A percentile compares a stretch with the other conserved stretches of the same genome.
These are phyloP conservation scores for Eulithis prunata DNA, from an alignment of 2,888 invertebrate genomes.

Conservation along the genomic window DNA sequence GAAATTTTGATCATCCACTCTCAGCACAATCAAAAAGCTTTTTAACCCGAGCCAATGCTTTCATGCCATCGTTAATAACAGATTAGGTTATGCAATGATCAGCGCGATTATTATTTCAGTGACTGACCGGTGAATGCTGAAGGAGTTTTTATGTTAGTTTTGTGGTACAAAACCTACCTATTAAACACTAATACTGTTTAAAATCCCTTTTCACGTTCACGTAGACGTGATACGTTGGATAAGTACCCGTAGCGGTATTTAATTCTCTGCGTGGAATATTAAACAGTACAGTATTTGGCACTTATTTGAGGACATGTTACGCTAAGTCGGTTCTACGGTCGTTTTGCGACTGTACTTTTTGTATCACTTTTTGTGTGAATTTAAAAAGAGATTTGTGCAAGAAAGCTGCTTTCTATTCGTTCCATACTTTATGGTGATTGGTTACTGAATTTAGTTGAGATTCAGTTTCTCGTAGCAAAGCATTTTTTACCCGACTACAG, in stretches of 20 bases:
- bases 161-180: too few relatives aligned
- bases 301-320: background rate
- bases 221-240: background rate
- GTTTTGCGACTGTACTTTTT: too few relatives aligned
- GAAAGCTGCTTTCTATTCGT: too few relatives aligned
- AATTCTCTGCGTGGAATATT: background rate
- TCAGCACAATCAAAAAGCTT: constrained; percentile 1
- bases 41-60: background rate
- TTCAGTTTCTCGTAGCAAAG: background rate
- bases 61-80: background rate
- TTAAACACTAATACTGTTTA: background rate
- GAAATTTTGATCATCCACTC: background rate
- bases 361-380: too few relatives aligned
- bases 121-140: too few relatives aligned
- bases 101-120: background rate
- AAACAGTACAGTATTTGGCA: background rate
- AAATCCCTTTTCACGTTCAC: background rate
- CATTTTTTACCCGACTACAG: too few relatives aligned
- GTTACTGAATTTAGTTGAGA: background rate
- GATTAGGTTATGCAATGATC: background rate
- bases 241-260: background rate
- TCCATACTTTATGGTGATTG: background rate
- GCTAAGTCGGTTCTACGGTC: too few relatives aligned
- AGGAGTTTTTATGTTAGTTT: too few relatives aligned
- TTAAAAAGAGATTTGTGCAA: too few relatives aligned